phyloP scores from a whole-genome alignment of 2,113 vertebrate species.

The Rhabdornis inornatus region DNA sequence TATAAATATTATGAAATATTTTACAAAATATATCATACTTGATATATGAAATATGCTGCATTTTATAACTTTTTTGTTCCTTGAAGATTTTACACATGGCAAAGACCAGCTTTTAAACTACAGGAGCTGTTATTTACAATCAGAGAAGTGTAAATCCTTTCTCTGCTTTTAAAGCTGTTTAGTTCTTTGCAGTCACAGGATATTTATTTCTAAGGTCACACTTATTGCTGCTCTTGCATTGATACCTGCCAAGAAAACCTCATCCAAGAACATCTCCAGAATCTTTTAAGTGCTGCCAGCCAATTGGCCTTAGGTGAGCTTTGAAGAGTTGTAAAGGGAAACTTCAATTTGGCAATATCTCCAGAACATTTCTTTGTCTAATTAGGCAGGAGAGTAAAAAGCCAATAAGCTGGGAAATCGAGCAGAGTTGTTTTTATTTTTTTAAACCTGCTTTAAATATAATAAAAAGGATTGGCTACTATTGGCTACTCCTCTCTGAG shows the following conservation, averaged over 20 bases:
- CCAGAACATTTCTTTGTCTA: not conserved
- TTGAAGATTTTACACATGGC: not conserved
- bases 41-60: not conserved
- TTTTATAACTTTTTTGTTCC: not conserved
- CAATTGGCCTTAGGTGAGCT: not conserved
- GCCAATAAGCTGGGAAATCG: not conserved
- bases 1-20: not conserved
- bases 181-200: not conserved
- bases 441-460: not conserved
- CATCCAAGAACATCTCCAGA: not conserved
- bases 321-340: not conserved
- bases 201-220: not conserved
- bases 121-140: not conserved
- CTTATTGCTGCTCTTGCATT: not conserved
- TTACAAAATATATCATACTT: not conserved
- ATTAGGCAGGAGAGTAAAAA: not conserved
- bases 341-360: not conserved
- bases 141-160: not conserved
- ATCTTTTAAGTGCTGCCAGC: not conserved
- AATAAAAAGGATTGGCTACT: not conserved
- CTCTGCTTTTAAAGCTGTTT: not conserved
- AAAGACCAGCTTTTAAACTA: not conserved
- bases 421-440: not conserved
- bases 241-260: not conserved
- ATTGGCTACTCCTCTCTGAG: not conserved